A percentile compares a stretch with the other conserved stretches of the same genome.
These are phyloP conservation scores for Piprites chloris DNA, from an alignment of 2,113 vertebrate genomes.

Conservation along the genomic window DNA sequence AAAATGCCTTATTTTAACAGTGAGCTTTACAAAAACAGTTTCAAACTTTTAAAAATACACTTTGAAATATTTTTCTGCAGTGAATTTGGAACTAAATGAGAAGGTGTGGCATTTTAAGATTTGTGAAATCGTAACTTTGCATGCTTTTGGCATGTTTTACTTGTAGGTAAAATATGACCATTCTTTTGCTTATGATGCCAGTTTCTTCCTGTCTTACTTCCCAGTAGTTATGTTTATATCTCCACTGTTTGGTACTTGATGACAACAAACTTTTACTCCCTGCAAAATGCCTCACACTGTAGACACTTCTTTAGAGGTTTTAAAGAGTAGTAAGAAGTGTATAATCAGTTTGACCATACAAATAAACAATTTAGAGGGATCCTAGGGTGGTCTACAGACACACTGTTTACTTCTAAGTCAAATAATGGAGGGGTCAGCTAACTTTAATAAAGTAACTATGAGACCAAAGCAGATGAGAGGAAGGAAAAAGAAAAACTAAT, in stretches of 20 bases:
- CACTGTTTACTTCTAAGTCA: background rate
- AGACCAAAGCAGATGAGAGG: background rate
- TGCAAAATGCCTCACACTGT: background rate
- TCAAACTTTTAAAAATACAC: background rate
- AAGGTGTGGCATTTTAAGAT: background rate
- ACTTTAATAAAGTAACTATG: background rate
- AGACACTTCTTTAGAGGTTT: background rate
- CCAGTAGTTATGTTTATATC: background rate
- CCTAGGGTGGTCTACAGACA: background rate
- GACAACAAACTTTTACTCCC: background rate
- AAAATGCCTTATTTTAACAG: background rate
- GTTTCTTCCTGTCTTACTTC: background rate
- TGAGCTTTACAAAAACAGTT: background rate
- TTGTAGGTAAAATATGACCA: background rate
- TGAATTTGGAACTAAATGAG: background rate
- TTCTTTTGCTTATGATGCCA: background rate
- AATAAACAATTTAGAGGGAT: background rate
- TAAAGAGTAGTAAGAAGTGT: background rate
- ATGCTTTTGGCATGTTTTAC: background rate
- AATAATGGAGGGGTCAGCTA: background rate
- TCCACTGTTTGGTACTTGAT: background rate
- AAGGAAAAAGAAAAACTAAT: background rate
- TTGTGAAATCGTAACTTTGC: background rate
- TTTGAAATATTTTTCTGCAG: background rate
- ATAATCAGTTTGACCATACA: background rate